phyloP scores from a whole-genome alignment of 2,113 vertebrate species.

The Chroicocephalus ridibundus region DNA sequence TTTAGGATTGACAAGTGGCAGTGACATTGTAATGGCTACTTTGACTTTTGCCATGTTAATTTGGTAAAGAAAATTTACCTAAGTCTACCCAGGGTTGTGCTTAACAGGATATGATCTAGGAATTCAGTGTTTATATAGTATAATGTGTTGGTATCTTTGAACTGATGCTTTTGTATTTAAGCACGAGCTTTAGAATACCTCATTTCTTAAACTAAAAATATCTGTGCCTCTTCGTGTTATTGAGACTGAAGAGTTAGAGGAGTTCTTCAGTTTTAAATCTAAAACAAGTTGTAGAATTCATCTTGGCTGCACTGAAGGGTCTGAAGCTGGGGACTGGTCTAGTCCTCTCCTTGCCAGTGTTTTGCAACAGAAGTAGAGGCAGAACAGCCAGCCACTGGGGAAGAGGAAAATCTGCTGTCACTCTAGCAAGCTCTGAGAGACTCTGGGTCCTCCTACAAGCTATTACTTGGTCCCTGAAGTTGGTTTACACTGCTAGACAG shows the following conservation, averaged over 20 bases:
- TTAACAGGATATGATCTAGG: background rate
- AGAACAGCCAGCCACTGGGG: background rate
- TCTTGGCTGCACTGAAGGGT: background rate
- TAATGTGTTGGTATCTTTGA: background rate
- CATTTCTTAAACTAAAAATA: background rate
- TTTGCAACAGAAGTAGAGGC: background rate
- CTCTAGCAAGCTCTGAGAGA: background rate
- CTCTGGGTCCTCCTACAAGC: slow-evolving; percentile 46
- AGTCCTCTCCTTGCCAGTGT: background rate
- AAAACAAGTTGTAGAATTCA: background rate
- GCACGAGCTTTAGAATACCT: background rate
- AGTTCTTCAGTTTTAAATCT: background rate
- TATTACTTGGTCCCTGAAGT: slow-evolving; percentile 30
- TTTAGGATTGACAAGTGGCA: background rate
- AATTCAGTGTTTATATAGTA: background rate
- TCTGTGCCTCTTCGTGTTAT: background rate
- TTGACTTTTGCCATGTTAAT: background rate
- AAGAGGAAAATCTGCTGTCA: slow-evolving; percentile 19
- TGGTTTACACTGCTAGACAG: slow-evolving; percentile 14
- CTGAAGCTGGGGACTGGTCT: background rate
- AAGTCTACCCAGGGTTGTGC: background rate
- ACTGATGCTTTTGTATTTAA: background rate
- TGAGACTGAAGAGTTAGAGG: background rate
- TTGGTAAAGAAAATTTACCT: background rate
- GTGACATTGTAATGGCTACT: background rate